Conservation (phyloP, 2,888 invertebrate genomes). For the Mycalesis mineus region DNA sequence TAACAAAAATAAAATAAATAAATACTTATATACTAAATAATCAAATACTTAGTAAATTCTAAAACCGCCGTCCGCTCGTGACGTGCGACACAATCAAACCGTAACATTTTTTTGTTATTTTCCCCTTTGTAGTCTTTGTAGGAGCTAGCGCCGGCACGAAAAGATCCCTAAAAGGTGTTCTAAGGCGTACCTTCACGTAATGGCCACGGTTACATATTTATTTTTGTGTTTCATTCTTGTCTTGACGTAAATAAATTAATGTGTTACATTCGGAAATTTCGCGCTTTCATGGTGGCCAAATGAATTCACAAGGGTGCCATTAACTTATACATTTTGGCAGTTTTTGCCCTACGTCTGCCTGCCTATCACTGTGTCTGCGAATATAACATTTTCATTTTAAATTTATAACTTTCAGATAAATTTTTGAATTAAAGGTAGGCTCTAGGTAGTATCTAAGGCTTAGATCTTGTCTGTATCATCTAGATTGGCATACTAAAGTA, state of each 20-base stretch:
- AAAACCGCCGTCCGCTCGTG: conserved; percentile 25
- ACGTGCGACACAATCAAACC: conserved; percentile 38
- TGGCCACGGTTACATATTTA: conserved; percentile 74
- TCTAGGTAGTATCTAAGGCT: too few species aligned
- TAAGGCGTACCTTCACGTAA: conserved; percentile 64
- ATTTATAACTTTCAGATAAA: background rate
- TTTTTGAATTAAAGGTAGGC: too few species aligned
- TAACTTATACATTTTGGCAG: background rate
- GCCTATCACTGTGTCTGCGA: background rate
- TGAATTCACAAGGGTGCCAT: conserved; percentile 23
- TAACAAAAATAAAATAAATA: too few species aligned
- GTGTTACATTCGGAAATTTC: conserved; percentile 60
- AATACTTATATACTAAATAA: too few species aligned
- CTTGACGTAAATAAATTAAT: conserved; percentile 74
- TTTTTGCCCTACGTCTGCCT: background rate
- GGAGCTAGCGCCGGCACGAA: conserved; percentile 73
- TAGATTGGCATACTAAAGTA: too few species aligned
- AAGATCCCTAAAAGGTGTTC: conserved; percentile 65
- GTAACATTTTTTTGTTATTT: conserved; percentile 61
- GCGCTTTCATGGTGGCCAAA: conserved; percentile 66
- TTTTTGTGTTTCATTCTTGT: conserved; percentile 74
- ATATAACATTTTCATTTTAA: background rate
- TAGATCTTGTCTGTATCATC: too few species aligned
- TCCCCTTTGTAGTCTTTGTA: conserved; percentile 72
- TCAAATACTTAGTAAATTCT: too few species aligned